Conservation (phyloP, 2,797 vertebrate species). For the Rousettus madagascariensis region DNA sequence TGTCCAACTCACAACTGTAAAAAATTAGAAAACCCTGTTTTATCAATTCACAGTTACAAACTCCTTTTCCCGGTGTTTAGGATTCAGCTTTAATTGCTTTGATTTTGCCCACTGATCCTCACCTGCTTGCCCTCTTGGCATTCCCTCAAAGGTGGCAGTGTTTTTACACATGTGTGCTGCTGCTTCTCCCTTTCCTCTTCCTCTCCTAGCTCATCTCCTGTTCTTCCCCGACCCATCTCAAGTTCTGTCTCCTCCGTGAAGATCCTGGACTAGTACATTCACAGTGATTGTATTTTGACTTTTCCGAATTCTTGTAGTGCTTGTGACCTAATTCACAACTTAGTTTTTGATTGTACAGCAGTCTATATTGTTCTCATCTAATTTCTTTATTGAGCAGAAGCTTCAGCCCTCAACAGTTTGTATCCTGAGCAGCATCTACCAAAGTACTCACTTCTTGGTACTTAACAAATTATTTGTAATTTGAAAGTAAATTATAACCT, state of each 20-base stretch:
- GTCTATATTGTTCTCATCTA: background rate
- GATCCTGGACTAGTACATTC: background rate
- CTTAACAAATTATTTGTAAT: background rate
- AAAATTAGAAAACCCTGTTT: background rate
- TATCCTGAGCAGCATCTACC: background rate
- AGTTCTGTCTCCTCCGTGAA: background rate
- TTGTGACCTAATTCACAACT: background rate
- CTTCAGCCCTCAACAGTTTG: background rate
- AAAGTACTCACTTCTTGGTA: background rate
- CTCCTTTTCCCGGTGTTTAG: background rate
- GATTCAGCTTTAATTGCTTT: background rate
- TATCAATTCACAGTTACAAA: background rate
- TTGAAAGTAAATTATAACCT: background rate
- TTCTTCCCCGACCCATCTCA: background rate
- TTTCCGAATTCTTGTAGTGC: background rate
- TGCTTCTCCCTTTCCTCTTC: background rate
- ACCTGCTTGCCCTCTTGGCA: background rate
- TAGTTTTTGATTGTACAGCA: background rate
- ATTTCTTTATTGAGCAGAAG: background rate
- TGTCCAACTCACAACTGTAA: background rate
- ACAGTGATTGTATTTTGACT: background rate
- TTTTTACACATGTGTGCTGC: background rate
- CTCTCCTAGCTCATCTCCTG: background rate
- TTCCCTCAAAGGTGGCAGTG: background rate
- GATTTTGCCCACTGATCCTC: background rate